Percentiles rank a stretch among this genome's conserved stretches.
Evolutionary conservation across 2,797 vertebrate genomes (phyloP).

Genomic region (Pampus argenteus): DNA sequence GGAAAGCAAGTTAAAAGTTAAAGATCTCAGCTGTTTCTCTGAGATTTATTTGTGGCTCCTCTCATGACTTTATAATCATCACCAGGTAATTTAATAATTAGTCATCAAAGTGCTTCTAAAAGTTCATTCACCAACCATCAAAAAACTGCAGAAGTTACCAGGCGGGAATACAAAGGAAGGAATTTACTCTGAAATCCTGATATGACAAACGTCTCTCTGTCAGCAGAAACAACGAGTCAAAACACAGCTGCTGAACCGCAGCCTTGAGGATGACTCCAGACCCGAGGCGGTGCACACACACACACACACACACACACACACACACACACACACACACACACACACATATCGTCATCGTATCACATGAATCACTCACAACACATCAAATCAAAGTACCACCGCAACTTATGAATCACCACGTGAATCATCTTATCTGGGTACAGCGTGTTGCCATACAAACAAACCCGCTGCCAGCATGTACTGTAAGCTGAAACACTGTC

Average conservation of each 20-base stretch:
- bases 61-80: no score
- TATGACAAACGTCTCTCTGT: slow-evolving; percentile 25
- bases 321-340: slow-evolving; percentile 48
- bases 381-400: slow-evolving; percentile 37
- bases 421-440: slow-evolving; percentile 50
- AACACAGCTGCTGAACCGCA: slow-evolving; percentile 33
- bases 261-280: slow-evolving; percentile 38
- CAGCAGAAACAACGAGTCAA: slow-evolving; percentile 39
- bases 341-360: slow-evolving; percentile 36
- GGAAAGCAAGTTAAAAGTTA: slow-evolving; percentile 17
- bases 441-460: slow-evolving; percentile 53
- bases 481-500: slow-evolving; percentile 24
- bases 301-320: slow-evolving; percentile 49
- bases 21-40: slow-evolving; percentile 34
- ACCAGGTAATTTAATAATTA: slow-evolving; percentile 39
- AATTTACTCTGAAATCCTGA: slow-evolving; percentile 17
- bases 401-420: slow-evolving; percentile 47
- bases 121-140: slow-evolving; percentile 9
- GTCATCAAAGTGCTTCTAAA: slow-evolving; percentile 39
- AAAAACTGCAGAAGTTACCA: slow-evolving; percentile 40
- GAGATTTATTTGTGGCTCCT: slow-evolving; percentile 6
- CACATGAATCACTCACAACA: slow-evolving; percentile 56
- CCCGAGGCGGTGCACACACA: slow-evolving; percentile 41
- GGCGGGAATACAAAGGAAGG: slow-evolving; percentile 5
- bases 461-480: slow-evolving; percentile 38